These are phyloP conservation scores for Rousettus leschenaultii DNA, from an alignment of 2,113 vertebrate genomes.

Conservation along the genomic window DNA sequence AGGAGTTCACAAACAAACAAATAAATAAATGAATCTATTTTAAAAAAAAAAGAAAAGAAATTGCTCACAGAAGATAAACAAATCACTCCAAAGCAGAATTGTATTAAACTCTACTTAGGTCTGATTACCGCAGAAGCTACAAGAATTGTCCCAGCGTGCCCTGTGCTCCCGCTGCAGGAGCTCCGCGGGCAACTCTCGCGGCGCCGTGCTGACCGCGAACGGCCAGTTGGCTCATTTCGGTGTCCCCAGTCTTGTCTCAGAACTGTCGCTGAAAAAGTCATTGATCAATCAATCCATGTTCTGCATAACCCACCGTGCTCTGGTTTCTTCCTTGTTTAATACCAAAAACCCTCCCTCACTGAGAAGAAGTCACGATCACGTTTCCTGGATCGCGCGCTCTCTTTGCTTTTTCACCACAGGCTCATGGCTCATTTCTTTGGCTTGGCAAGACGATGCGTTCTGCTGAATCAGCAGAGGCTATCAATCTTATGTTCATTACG, in stretches of 20 bases:
- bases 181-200: fast-evolving
- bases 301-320: conserved; percentile 73
- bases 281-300: conserved; percentile 78
- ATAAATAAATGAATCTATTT: conserved; percentile 59
- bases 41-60: background rate
- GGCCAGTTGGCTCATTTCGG: background rate
- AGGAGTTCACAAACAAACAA: conserved; percentile 36
- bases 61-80: conserved; percentile 55
- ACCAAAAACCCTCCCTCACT: conserved; percentile 71
- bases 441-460: conserved; percentile 57
- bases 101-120: conserved; percentile 48
- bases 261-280: conserved; percentile 67
- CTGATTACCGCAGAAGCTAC: background rate
- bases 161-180: background rate
- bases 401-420: conserved; percentile 75
- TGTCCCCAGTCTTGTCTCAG: conserved; percentile 32
- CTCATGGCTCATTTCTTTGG: conserved; percentile 63
- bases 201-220: background rate
- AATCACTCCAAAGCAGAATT: conserved; percentile 52
- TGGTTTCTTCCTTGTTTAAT: conserved; percentile 69
- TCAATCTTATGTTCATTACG: conserved; percentile 45
- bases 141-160: background rate
- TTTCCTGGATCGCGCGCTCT: conserved; percentile 67
- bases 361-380: conserved; percentile 62
- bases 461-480: conserved; percentile 65